Base-by-base conservation (phyloP, 2,113 vertebrate genomes). In the Asarcornis scutulata region DNA sequence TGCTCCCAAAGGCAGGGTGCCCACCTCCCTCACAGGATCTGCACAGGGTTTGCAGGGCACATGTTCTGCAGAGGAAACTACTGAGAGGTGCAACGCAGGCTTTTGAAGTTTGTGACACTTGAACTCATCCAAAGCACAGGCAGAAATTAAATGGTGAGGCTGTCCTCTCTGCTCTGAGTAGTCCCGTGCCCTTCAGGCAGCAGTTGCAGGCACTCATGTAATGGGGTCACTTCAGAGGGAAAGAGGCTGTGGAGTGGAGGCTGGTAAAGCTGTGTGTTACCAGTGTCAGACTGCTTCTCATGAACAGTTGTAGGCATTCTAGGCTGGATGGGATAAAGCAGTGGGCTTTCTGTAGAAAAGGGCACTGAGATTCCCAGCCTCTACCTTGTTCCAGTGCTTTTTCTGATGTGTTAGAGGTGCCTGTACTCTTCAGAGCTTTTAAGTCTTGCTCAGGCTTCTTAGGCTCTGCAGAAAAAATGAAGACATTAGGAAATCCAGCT, bases 381-480 rank as follows among this genome's bases (percentile, higher is more conserved):
- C 32, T 95, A 96, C 96, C 95, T 94, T 93, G 88, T 63, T 93
- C 92, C 0, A 3, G 31, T 36, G 77, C 6, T 86, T 95, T 95
- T 78, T 53, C 88, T 53, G 86, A 14, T 42, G 59, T 7, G 1
- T 85, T 76, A 58, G 55, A 0, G 0, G 22, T 42, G 13, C 53
- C 77, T 53, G 36, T 40, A 22, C 8, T 91, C 81, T 82, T 97
- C 3, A 0, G 21, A 74, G 20, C 17, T 86, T 94, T 97, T 38
- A 82, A 67, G 36, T 91, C 88, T 74, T 92, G 92, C 29, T 89
- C 95, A 63, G 74, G 13, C 40, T 95, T 97, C 89, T 94, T 96
- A 77, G 95, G 15, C 22, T 95, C 96, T 97, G 74, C 73, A 95
- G 56, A 8, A 95, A 87, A 96, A 89, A 79, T 25, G 58, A 89